A percentile compares a stretch with the other conserved stretches of the same genome.
These are phyloP conservation scores for Delichon dasypus DNA, from an alignment of 2,797 vertebrate species.

Conservation along the genomic window DNA sequence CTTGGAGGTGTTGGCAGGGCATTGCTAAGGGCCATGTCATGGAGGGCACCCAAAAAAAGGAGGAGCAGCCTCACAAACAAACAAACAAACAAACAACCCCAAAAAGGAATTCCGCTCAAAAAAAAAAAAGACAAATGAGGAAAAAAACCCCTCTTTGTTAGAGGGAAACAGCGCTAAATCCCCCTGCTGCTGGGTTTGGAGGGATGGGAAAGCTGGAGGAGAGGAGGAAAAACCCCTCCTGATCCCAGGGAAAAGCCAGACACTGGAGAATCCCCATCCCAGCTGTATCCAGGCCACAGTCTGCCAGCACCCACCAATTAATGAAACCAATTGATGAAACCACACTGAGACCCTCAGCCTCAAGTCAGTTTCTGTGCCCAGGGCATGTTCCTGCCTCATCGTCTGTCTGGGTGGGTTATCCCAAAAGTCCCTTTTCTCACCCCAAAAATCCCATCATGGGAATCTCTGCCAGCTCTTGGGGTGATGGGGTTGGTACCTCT, in stretches of 20 bases:
- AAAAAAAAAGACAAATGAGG: neutral
- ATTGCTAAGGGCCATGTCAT: neutral
- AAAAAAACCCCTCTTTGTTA: fast-evolving
- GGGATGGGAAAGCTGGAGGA: neutral
- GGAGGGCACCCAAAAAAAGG: neutral
- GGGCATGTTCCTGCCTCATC: fast-evolving
- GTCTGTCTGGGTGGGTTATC: fast-evolving
- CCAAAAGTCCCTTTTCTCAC: neutral
- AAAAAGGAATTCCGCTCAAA: too few relatives aligned
- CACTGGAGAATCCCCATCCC: neutral
- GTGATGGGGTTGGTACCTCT: neutral
- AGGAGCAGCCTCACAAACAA: too few relatives aligned
- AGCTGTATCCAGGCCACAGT: neutral
- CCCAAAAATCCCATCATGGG: neutral
- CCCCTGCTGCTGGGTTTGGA: neutral
- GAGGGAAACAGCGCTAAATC: neutral
- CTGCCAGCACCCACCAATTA: fast-evolving
- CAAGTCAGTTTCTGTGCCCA: neutral
- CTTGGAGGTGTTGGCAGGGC: fast-evolving
- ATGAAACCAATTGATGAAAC: neutral
- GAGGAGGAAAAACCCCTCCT: neutral
- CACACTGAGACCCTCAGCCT: neutral
- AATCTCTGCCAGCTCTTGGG: neutral
- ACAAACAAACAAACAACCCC: too few relatives aligned
- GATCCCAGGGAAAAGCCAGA: neutral